A percentile compares a stretch with the other conserved stretches of the same genome.
Conservation (phyloP, 1,140 invertebrate species). For the Elysia chlorotica region DNA sequence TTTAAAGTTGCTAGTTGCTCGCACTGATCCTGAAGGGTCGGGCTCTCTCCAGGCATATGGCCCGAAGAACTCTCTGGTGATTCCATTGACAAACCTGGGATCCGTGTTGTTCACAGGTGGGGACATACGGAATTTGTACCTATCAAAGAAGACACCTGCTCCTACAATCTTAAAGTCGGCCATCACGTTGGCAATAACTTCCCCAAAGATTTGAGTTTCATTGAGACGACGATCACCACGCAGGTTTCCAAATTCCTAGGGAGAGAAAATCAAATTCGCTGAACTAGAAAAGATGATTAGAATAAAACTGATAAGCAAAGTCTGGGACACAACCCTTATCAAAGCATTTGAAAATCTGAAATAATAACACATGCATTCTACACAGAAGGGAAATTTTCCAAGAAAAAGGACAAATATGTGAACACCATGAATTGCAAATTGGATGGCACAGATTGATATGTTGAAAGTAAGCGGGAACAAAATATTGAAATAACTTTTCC, state of each 20-base stretch:
- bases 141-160: constrained; percentile 91
- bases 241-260: constrained; percentile 79
- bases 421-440: no score
- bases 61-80: constrained; percentile 73
- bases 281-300: no score
- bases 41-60: constrained; percentile 86
- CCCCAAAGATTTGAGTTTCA: constrained; percentile 60
- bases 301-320: no score
- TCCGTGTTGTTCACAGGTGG: constrained; percentile 70
- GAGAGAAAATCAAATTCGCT: not conserved
- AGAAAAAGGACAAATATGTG: no score
- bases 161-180: constrained; percentile 86
- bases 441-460: no score
- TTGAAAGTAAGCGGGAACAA: no score
- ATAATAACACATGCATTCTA: no score
- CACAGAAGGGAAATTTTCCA: no score
- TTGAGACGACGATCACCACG: constrained; percentile 54
- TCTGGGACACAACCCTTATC: no score
- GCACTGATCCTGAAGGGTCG: constrained; percentile 69
- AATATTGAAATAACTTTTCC: no score
- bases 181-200: constrained; percentile 84
- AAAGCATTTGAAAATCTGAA: no score
- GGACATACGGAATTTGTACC: constrained; percentile 82
- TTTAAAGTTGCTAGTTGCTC: constrained; percentile 71
- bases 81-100: constrained; percentile 66